These are phyloP conservation scores for Zootoca vivipara DNA, from an alignment of 2,113 vertebrate species.

Conservation along the genomic window DNA sequence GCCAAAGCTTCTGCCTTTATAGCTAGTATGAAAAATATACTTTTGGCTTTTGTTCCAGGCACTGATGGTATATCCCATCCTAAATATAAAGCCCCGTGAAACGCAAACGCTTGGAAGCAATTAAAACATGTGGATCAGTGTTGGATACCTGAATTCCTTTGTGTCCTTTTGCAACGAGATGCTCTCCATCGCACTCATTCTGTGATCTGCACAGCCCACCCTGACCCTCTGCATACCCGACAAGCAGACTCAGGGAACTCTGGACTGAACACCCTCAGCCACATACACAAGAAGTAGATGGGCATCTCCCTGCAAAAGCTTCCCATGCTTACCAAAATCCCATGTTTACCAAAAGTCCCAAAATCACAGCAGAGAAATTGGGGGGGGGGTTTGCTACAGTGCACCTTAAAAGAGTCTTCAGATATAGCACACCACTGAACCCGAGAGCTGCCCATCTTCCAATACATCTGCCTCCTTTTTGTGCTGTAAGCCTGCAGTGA, in stretches of 20 bases:
- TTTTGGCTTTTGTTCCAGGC: not conserved
- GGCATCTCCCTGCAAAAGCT: not conserved
- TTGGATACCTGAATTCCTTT: not conserved
- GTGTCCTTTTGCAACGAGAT: not conserved
- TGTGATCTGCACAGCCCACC: not conserved
- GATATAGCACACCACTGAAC: not conserved
- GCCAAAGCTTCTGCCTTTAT: not conserved
- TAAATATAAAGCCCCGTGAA: not conserved
- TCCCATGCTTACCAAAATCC: not conserved
- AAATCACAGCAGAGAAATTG: not conserved
- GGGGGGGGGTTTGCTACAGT: not conserved
- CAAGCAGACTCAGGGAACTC: not conserved
- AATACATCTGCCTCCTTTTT: not conserved
- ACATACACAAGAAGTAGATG: not conserved
- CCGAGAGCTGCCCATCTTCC: too few relatives aligned
- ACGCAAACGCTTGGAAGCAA: not conserved
- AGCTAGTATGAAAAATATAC: not conserved
- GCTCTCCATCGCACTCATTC: not conserved
- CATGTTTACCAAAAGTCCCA: too few relatives aligned
- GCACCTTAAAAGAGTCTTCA: not conserved
- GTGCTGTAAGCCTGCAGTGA: not conserved
- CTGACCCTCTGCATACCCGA: not conserved
- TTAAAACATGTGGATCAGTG: not conserved
- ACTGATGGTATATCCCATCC: not conserved
- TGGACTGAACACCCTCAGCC: not conserved